These are phyloP conservation scores for Aradus depressus DNA, from an alignment of 2,888 invertebrate species.

Conservation along the genomic window DNA sequence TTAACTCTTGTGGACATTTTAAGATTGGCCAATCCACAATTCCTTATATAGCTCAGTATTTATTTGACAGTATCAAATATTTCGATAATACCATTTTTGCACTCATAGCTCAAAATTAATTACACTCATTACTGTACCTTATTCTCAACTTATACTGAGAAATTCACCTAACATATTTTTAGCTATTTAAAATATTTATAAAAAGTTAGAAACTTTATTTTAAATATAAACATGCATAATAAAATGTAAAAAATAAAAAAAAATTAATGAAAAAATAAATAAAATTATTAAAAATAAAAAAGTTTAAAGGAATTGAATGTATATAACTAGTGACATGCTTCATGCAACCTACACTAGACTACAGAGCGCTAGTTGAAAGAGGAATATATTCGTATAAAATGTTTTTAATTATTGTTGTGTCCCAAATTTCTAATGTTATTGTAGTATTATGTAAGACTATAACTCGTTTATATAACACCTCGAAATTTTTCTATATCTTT, in stretches of 20 bases:
- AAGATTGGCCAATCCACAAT: too few relatives aligned
- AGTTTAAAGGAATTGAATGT: slow-evolving; percentile 5
- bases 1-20: too few relatives aligned
- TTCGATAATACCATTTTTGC: too few relatives aligned
- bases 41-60: too few relatives aligned
- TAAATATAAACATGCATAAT: not conserved
- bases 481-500: slow-evolving; percentile 3
- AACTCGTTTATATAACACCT: slow-evolving; percentile 5
- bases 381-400: not conserved
- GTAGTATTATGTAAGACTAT: slow-evolving; percentile 13
- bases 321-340: slow-evolving; percentile 10
- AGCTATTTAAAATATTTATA: not conserved
- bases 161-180: not conserved
- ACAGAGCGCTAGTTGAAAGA: slow-evolving; percentile 13
- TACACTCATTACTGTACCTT: too few relatives aligned
- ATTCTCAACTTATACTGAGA: too few relatives aligned
- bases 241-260: slow-evolving; percentile 2
- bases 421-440: slow-evolving; percentile 4
- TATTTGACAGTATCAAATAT: too few relatives aligned
- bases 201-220: not conserved
- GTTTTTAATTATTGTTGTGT: slow-evolving; percentile 16
- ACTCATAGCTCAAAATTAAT: too few relatives aligned
- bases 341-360: slow-evolving; percentile 13
- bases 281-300: slow-evolving; percentile 2
- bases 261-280: not conserved